These are phyloP conservation scores for Pimpla rufipes DNA, from an alignment of 2,888 invertebrate species.

Conservation along the genomic window DNA sequence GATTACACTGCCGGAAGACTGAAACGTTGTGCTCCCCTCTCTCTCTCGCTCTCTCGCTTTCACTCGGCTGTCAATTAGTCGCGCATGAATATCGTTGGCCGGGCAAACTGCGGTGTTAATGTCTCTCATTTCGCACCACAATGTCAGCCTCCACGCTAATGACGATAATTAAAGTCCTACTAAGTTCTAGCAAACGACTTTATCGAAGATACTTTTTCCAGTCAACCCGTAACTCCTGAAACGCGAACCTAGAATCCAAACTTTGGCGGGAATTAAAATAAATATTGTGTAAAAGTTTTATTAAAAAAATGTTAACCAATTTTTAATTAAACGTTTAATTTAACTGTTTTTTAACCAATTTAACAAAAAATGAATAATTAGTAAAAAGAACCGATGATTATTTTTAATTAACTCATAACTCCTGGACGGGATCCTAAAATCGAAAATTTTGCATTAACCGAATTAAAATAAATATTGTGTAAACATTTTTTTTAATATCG, in stretches of 20 bases:
- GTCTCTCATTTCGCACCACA: neutral
- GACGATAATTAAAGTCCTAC: neutral
- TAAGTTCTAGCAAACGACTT: neutral
- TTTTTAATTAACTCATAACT: too few relatives aligned
- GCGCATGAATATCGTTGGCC: constrained; percentile 1
- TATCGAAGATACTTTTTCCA: neutral
- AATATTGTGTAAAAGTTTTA: neutral
- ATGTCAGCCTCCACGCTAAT: neutral
- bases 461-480: too few relatives aligned
- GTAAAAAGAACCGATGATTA: neutral
- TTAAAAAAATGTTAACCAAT: neutral
- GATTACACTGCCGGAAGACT: constrained; percentile 5
- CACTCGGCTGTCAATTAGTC: constrained; percentile 44
- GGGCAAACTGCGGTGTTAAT: neutral
- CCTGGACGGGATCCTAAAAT: too few relatives aligned
- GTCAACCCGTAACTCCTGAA: neutral
- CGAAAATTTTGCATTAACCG: too few relatives aligned
- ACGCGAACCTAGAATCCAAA: neutral
- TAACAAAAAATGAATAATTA: neutral
- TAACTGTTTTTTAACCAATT: too few relatives aligned
- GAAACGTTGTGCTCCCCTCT: neutral
- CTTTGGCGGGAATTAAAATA: neutral
- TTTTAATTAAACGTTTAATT: neutral
- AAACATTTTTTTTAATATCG: too few relatives aligned
- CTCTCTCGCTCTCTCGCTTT: neutral